Base-by-base conservation (phyloP, 1,140 invertebrate species). In the Metaphire vulgaris region DNA sequence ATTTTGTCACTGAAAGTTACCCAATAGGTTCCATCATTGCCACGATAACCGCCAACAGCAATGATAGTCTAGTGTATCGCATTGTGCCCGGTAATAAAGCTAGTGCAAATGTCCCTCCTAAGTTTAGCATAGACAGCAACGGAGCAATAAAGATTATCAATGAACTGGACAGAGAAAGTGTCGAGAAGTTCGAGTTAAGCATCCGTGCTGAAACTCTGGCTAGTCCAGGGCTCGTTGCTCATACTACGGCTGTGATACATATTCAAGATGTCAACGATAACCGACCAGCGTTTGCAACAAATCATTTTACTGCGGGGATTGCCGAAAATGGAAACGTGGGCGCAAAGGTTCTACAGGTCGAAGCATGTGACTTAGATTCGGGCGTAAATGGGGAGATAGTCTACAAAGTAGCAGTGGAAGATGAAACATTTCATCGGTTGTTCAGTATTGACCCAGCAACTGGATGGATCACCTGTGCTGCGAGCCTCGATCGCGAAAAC, bases 1-100 rank as follows among this genome's bases (percentile, higher is more conserved):
- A 93, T 80, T 93, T 94, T 83, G 86, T 94, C 64, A 89, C 90
- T 0, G 94, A 96, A 87, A 91, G 91, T 80, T 91, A 92, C 2
- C 82, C 89, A 1, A 87, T 91, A 56, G 90, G 83, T 41, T 82
- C 80, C 26, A 78, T 85, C 2, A 81, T 87, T 29, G 82, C 84
- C 12, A 85, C 80, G 26, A 69, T 87, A 6, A 83, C 78, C 72
- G 83, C 83, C 12, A 66, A 79, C 21, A 83, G 81, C 68, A 75
- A 77, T 65, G 72, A 78, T 15, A 81, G 81, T 12, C 86, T 91
- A 0, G 88, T 87, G 1, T 93, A 90, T 82, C 87, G 90, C 26
- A 89, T 93, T 33, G 86, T 92, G 1, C 90, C 91, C 1, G 89
- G 88, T 1, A 87, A 86, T 68, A 81, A 78, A 0, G 72, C 74